Base-by-base conservation (phyloP, 2,888 invertebrate genomes). In the Mactromeris polynyma region DNA sequence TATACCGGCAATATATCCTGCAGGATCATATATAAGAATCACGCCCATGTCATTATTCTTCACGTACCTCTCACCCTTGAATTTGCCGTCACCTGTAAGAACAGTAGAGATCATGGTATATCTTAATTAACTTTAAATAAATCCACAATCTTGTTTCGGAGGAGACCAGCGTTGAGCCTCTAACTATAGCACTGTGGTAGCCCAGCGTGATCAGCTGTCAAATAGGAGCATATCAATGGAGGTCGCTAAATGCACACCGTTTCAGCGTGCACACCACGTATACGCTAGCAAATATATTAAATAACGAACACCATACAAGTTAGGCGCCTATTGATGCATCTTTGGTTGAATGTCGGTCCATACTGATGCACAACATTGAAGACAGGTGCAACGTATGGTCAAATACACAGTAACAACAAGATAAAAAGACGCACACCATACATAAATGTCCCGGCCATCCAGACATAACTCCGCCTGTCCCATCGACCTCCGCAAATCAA, bases 1-100 rank as follows among this genome's bases (percentile, higher is more conserved):
- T 17, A 96, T 95, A 42, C 96, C 96, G 38, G 96, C 96, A 36
- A 96, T 96, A 91, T 94, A 94, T 9, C 96, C 96, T 77, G 95
- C 94, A 9, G 89, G 91, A 83, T 96, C 96, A 89, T 92, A 96
- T 1, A 96, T 91, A 33, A 96, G 86, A 14, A 96, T 95, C 9
- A 95, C 92, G 14, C 96, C 94, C 21, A 93, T 83, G 85, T 96
- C 96, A 26, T 92, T 89, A 42, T 94, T 91, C 87, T 95, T 95
- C 84, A 95, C 93, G 91, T 96, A 96, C 6, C 96, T 94, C 31
- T 89, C 78, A 0, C 96, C 96, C n/a, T 90, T 92, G 86, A 95
- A 96, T n/a, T 64, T n/a, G 6, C 91, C 51, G 17, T 80, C 89
- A 19, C 42, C 94, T 82, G 31, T 69, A 82, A 26, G 1, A n/a